A percentile compares a stretch with the other conserved stretches of the same genome.
phyloP scores from a whole-genome alignment of 2,888 invertebrate genomes.

The Timandra comae region DNA sequence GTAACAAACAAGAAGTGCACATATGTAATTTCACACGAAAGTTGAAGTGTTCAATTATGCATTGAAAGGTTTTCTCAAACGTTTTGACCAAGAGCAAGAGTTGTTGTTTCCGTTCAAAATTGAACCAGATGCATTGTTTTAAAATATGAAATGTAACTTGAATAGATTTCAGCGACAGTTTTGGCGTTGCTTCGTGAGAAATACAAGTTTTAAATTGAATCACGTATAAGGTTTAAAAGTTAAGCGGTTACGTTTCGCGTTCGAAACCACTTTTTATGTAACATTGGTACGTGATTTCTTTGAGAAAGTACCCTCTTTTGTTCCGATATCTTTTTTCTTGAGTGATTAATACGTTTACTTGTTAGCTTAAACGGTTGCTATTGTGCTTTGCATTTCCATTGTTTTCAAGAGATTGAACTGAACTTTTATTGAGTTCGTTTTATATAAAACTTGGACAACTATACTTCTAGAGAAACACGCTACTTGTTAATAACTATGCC shows the following conservation, averaged over 20 bases:
- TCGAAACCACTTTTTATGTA: constrained; percentile 64
- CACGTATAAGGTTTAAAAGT: constrained; percentile 75
- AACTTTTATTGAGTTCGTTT: constrained; percentile 14
- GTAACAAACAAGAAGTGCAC: too few relatives aligned
- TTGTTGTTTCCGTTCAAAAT: too few relatives aligned
- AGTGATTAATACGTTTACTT: constrained; percentile 52
- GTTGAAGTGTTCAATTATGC: too few relatives aligned
- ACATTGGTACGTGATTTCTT: constrained; percentile 61
- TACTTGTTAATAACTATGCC: too few relatives aligned
- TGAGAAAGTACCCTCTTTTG: constrained; percentile 48
- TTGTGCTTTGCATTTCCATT: constrained; percentile 30
- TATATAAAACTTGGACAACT: not conserved
- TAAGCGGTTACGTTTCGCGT: constrained; percentile 68
- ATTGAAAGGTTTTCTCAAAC: too few relatives aligned
- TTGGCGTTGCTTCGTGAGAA: constrained; percentile 44
- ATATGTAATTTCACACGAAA: too few relatives aligned
- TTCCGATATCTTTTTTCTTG: constrained; percentile 48
- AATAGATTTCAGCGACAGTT: constrained; percentile 61
- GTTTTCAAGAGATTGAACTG: constrained; percentile 7
- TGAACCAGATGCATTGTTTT: constrained; percentile 38
- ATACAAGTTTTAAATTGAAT: constrained; percentile 72
- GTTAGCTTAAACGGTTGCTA: constrained; percentile 45
- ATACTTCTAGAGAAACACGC: not conserved
- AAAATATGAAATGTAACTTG: constrained; percentile 60
- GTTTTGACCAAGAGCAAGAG: too few relatives aligned